phyloP scores from a whole-genome alignment of 1,140 invertebrate genomes.

The Acromyrmex charruanus region DNA sequence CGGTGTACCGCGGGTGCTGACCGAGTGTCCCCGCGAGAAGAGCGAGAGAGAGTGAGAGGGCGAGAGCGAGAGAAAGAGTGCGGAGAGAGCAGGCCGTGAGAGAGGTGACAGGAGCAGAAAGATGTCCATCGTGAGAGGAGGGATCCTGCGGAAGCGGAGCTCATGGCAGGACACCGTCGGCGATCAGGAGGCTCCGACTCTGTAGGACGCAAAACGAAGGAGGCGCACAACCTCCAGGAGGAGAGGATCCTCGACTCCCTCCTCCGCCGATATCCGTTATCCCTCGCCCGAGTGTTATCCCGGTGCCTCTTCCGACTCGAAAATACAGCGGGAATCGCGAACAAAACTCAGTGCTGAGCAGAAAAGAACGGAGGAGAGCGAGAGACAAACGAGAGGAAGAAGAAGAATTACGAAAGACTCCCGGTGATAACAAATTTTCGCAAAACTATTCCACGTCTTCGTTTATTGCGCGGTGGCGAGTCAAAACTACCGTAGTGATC shows the following conservation, averaged over 20 bases:
- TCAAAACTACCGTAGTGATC: conserved; percentile 41
- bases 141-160: conserved; percentile 80
- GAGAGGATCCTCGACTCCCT: conserved; percentile 66
- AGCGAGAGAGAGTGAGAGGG: conserved; percentile 71
- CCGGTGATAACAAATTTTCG: background rate
- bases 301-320: conserved; percentile 14
- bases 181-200: conserved; percentile 73
- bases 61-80: conserved; percentile 28
- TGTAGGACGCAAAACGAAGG: conserved; percentile 71
- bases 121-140: conserved; percentile 81
- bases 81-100: conserved; percentile 35
- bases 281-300: conserved; percentile 45
- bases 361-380: background rate
- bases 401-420: background rate
- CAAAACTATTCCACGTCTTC: background rate
- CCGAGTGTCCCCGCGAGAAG: conserved; percentile 82
- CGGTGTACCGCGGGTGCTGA: conserved; percentile 86
- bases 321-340: conserved; percentile 39
- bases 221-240: conserved; percentile 47
- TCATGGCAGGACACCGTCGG: conserved; percentile 77
- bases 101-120: conserved; percentile 59
- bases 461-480: conserved; percentile 8
- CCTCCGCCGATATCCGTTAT: conserved; percentile 49
- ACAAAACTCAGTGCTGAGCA: conserved; percentile 8
- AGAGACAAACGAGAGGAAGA: background rate